phyloP scores from a whole-genome alignment of 1,140 invertebrate species.

The Colletes latitarsis region DNA sequence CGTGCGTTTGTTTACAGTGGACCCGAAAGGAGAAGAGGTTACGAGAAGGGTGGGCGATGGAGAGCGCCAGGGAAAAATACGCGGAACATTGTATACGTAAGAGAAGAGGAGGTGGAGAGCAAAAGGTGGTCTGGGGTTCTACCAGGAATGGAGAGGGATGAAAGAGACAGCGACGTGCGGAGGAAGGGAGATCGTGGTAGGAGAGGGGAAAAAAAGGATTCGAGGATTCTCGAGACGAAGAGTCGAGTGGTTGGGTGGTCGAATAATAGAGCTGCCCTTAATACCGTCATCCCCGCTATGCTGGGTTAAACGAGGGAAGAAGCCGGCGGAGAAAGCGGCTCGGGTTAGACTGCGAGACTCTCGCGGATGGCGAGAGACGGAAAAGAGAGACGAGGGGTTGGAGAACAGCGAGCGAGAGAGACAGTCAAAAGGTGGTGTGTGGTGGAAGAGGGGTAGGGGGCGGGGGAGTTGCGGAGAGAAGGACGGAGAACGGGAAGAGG shows the following conservation, averaged over 20 bases:
- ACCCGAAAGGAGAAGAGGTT: slow-evolving; percentile 49
- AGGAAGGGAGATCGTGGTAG: slow-evolving; percentile 35
- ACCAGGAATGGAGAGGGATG: slow-evolving; percentile 1
- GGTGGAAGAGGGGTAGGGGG: background rate
- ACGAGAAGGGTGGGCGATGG: background rate
- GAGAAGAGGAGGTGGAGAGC: slow-evolving; percentile 19
- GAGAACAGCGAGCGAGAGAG: too few species aligned
- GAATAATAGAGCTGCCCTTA: slow-evolving; percentile 77
- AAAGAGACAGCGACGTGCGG: slow-evolving; percentile 33
- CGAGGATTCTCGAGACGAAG: slow-evolving; percentile 71
- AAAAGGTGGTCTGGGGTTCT: slow-evolving; percentile 18
- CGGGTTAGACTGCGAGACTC: slow-evolving; percentile 16
- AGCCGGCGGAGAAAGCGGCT: slow-evolving; percentile 55
- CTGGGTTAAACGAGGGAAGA: slow-evolving; percentile 66
- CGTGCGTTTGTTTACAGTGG: slow-evolving; percentile 70
- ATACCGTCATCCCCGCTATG: slow-evolving; percentile 72
- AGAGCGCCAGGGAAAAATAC: slow-evolving; percentile 52
- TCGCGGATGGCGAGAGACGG: background rate
- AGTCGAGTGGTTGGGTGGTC: slow-evolving; percentile 74
- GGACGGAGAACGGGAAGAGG: slow-evolving; percentile 22
- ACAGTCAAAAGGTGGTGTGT: too few species aligned
- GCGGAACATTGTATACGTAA: slow-evolving; percentile 47
- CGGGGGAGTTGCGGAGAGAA: slow-evolving; percentile 33
- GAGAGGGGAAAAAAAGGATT: slow-evolving; percentile 61
- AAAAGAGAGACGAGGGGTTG: background rate